Evolutionary conservation across 2,888 invertebrate species (phyloP), one percentile per base, ranked within the genome.

Genomic region (Agonum fuliginosum): DNA sequence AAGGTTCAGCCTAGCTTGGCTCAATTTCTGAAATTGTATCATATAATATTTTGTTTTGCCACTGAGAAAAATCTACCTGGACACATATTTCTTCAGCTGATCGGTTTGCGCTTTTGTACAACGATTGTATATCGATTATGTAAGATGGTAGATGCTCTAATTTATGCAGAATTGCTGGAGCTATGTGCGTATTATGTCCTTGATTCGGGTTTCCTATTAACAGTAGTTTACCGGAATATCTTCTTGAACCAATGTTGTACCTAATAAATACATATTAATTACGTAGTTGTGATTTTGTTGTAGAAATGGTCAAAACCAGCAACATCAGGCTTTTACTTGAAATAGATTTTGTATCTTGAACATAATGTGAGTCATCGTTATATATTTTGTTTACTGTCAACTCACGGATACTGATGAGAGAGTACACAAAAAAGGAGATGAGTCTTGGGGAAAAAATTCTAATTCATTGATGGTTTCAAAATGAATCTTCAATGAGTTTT

Each of bases 161-260:
- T 48, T 86, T 84, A 82, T 91, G 90, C 37, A 92, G 84, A 30
- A 92, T 80, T 1, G 91, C 91, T 3, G 92, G 91, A n/a, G 90
- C 88, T 34, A 92, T 84, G 83, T 92, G 90, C 3, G 88, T 88
- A 48, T 90, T 90, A 80, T 92, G 90, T 14, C 91, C 92, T 81
- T 85, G 85, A 77, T 82, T 82, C 46, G 81, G 82, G 14, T 81
- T 81, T 6, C 86, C 86, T 17, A 84, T 81, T 27, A 86, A 79
- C 6, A 86, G 77, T 41, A 86, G 80, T 78, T 85, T 81, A n/a
- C 86, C 86, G 3, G 84, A 83, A 80, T 86, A 86, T 74, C 86
- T 78, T 24, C 83, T 83, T 71, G 81, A 82, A 14, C 84, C 85
- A 41, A 83, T 80, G 17, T 82, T 78, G 79, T 84, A 86, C 78